These are phyloP conservation scores for Stegastes partitus DNA, from an alignment of 2,113 vertebrate species.

Conservation along the genomic window DNA sequence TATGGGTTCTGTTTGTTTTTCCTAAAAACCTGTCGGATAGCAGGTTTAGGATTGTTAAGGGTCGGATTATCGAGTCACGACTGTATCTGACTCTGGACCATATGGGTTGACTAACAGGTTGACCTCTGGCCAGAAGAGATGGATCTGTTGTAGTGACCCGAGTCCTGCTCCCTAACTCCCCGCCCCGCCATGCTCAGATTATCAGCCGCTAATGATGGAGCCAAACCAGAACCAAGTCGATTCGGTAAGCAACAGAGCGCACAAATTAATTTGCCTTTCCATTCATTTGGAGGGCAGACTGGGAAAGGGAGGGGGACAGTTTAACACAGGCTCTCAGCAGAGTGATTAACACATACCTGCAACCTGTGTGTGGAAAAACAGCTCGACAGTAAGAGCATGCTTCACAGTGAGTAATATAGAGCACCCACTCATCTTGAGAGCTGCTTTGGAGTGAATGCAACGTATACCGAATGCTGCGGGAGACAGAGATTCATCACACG, in stretches of 20 bases:
- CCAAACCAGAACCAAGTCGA: constrained; percentile 59
- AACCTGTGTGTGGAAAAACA: constrained; percentile 22
- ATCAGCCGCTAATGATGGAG: constrained; percentile 54
- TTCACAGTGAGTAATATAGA: constrained; percentile 29
- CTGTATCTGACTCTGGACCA: not conserved
- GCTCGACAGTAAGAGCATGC: constrained; percentile 6
- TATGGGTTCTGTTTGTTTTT: too few species aligned
- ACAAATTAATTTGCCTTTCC: constrained; percentile 65
- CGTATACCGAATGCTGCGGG: not conserved
- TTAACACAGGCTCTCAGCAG: not conserved
- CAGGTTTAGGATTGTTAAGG: too few species aligned
- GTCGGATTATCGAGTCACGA: too few species aligned
- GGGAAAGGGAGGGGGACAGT: not conserved
- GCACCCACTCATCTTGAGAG: constrained; percentile 6
- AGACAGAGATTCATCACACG: constrained; percentile 13
- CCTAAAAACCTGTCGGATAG: too few species aligned
- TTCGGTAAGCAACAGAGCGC: constrained; percentile 46
- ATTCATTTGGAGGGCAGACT: constrained; percentile 51
- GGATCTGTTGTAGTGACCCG: constrained; percentile 27
- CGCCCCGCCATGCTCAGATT: constrained; percentile 34
- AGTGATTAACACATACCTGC: constrained; percentile 50
- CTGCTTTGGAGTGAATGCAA: constrained; percentile 4
- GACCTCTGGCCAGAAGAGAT: constrained; percentile 47
- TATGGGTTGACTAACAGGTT: not conserved
- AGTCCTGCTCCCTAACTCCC: not conserved